Percentiles rank a stretch among this genome's conserved stretches.
phyloP scores from a whole-genome alignment of 2,888 invertebrate species.

The Conomelus anceps region DNA sequence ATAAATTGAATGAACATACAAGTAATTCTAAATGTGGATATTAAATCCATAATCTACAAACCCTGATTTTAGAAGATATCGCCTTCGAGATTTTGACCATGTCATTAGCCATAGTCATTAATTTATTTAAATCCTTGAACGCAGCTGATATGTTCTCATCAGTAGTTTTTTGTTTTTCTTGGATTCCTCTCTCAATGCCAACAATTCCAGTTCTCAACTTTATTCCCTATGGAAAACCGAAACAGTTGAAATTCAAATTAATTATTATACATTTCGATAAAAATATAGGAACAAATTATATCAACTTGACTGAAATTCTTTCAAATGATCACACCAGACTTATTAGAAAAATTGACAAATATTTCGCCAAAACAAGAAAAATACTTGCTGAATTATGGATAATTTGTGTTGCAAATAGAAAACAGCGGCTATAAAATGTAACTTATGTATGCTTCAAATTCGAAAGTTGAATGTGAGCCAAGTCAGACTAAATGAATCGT shows the following conservation, averaged over 20 bases:
- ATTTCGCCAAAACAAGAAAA: too few species aligned
- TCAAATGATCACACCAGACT: too few species aligned
- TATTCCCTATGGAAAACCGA: slow-evolving; percentile 40
- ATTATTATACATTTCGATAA: not conserved
- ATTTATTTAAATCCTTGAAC: slow-evolving; percentile 88
- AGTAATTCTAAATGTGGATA: not conserved
- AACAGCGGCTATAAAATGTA: too few species aligned
- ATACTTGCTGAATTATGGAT: too few species aligned
- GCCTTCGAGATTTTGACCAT: slow-evolving; percentile 91
- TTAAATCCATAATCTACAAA: slow-evolving; percentile 39
- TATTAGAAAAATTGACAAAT: too few species aligned
- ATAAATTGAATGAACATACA: not conserved
- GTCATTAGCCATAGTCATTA: slow-evolving; percentile 90
- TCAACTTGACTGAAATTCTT: too few species aligned
- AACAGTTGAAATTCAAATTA: not conserved
- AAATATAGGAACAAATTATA: not conserved
- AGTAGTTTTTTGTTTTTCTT: slow-evolving; percentile 83
- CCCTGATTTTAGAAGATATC: slow-evolving; percentile 86
- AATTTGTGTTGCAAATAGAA: too few species aligned
- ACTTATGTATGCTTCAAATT: too few species aligned
- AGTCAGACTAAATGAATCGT: too few species aligned
- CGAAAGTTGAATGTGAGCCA: too few species aligned
- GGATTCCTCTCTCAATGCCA: slow-evolving; percentile 89
- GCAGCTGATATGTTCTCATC: slow-evolving; percentile 88
- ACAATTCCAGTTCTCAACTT: slow-evolving; percentile 83